Evolutionary conservation across 2,797 vertebrate genomes (phyloP), one percentile per base, ranked within the genome.

Genomic region (Apogon hyalosoma): DNA sequence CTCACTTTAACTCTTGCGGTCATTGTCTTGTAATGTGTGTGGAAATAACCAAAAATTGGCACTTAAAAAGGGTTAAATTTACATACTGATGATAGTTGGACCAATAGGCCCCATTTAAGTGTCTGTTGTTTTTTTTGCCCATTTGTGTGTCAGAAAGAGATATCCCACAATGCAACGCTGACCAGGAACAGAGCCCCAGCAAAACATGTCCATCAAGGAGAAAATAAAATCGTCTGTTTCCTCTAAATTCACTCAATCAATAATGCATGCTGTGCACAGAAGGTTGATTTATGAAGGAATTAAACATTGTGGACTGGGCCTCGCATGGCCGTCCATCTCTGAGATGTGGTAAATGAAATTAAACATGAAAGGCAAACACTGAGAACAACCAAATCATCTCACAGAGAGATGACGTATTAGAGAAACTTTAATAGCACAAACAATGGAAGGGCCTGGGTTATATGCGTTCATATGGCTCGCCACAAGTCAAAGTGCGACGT

Each of bases 251-350:
- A 77, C 65, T 76, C 75, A 65, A 86, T 91, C 87, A 86, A 87
- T 92, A 92, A 93, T 91, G 91, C 83, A 90, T 89, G 83, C 45
- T 15, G 13, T 45, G 80, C 76, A 52, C 61, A 65, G 83, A 81
- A 49, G 81, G 74, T 77, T 90, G 86, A 92, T 90, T 91, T 89
- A 90, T 89, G 90, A 76, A 73, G 66, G 82, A 90, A 87, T 90
- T 84, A 89, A 88, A 89, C 75, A 82, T 70, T 87, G 85, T 80
- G 82, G 88, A 91, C 87, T 58, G 66, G 52, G 75, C 75, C 80
- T 83, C 41, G 46, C 70, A 62, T 55, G 31, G 75, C 79, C 57
- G 80, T 85, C 88, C 73, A 79, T 91, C 91, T 85, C 72, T 4
- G 56, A 66, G 71, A 82, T 56, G 60, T 69, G 71, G 77, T 79